Conservation (phyloP, 2,888 invertebrate genomes). For the Griposia aprilina region DNA sequence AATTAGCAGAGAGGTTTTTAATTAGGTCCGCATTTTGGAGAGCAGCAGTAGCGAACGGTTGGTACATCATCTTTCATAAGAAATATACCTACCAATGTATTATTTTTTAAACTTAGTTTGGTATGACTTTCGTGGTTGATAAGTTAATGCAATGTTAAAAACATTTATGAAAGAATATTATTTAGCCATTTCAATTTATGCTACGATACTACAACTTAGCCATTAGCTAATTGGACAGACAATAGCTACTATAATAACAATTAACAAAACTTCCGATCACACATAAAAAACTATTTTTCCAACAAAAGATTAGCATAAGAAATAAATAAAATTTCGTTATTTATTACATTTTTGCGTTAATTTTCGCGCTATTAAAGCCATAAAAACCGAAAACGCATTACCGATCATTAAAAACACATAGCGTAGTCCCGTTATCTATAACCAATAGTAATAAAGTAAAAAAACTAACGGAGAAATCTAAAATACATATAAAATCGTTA, state of each 20-base stretch:
- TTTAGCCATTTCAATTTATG: slow-evolving; percentile 3
- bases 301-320: slow-evolving; percentile 45
- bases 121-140: background rate
- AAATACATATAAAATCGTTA: slow-evolving; percentile 66
- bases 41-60: background rate
- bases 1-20: background rate
- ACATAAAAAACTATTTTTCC: slow-evolving; percentile 27
- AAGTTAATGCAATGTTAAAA: background rate
- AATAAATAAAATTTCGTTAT: slow-evolving; percentile 46
- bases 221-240: slow-evolving; percentile 26
- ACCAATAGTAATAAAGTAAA: slow-evolving; percentile 58
- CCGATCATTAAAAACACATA: slow-evolving; percentile 62
- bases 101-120: background rate
- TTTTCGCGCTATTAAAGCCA: slow-evolving; percentile 40
- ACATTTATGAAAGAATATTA: slow-evolving; percentile 20
- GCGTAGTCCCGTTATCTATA: slow-evolving; percentile 57
- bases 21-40: background rate
- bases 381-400: slow-evolving; percentile 50
- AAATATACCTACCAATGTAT: background rate
- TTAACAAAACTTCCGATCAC: background rate
- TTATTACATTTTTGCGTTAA: slow-evolving; percentile 45
- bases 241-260: slow-evolving; percentile 28
- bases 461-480: slow-evolving; percentile 70
- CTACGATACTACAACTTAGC: background rate
- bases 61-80: background rate